phyloP scores from a whole-genome alignment of 2,888 invertebrate genomes.

The Listrodromus nycthemerus region DNA sequence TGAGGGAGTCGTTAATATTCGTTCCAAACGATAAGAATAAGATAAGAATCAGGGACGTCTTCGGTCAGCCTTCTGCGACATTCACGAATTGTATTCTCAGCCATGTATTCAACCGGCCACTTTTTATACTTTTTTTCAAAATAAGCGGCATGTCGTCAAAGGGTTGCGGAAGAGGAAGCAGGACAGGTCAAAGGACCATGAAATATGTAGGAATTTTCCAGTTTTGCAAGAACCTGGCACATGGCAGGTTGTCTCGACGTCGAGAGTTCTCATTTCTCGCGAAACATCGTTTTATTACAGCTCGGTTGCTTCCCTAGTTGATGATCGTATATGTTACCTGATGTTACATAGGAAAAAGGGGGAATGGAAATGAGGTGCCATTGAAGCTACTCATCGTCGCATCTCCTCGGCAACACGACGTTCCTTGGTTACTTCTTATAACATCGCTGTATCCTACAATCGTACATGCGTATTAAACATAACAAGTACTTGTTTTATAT shows the following conservation, averaged over 20 bases:
- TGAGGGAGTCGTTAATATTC: too few species aligned
- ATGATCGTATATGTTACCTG: slow-evolving; percentile 24
- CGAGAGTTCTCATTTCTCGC: slow-evolving; percentile 10
- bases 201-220: neutral
- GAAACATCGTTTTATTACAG: slow-evolving; percentile 1
- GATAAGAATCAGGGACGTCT: too few species aligned
- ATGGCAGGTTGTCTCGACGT: neutral
- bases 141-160: too few species aligned
- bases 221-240: too few species aligned
- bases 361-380: slow-evolving; percentile 58
- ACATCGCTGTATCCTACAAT: slow-evolving; percentile 32
- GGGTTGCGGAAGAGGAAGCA: too few species aligned
- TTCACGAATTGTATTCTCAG: too few species aligned
- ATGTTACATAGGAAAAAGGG: slow-evolving; percentile 30
- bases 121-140: neutral
- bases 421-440: slow-evolving; percentile 38
- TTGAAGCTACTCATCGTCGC: slow-evolving; percentile 48
- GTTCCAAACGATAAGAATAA: too few species aligned
- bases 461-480: slow-evolving; percentile 28
- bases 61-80: too few species aligned
- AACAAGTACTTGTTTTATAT: slow-evolving; percentile 51
- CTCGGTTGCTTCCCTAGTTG: slow-evolving; percentile 27
- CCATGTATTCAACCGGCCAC: too few species aligned
- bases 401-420: slow-evolving; percentile 20
- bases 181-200: neutral